These are phyloP conservation scores for Adineta ricciae DNA, from an alignment of 2,888 invertebrate genomes.

Conservation along the genomic window DNA sequence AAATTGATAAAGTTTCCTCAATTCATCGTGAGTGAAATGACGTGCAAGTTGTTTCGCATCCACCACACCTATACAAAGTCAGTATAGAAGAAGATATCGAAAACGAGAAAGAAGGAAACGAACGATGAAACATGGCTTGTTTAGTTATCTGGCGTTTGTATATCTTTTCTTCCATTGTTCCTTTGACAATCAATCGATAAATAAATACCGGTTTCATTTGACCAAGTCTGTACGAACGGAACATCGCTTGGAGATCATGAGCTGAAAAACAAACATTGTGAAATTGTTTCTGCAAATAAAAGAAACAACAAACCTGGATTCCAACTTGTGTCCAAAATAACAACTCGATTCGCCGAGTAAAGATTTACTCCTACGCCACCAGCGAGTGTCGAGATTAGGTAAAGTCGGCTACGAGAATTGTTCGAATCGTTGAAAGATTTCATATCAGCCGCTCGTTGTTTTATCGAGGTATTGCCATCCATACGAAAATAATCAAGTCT, in stretches of 20 bases:
- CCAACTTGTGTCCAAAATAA: slow-evolving; percentile 98
- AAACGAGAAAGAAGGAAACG: too few species aligned
- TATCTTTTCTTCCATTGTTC: slow-evolving; percentile 95
- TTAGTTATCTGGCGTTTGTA: slow-evolving; percentile 93
- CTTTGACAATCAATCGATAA: slow-evolving; percentile 81
- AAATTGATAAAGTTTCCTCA: slow-evolving; percentile 79
- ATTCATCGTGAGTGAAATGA: slow-evolving; percentile 86
- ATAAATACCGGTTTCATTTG: slow-evolving; percentile 92
- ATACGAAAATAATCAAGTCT: slow-evolving; percentile 53
- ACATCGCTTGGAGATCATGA: slow-evolving; percentile 93
- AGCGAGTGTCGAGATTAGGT: slow-evolving; percentile 87
- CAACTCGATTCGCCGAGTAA: slow-evolving; percentile 87
- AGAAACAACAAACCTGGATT: slow-evolving; percentile 62
- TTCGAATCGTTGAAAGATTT: slow-evolving; percentile 65
- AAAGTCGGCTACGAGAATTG: slow-evolving; percentile 58
- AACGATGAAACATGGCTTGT: slow-evolving; percentile 75
- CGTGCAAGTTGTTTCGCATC: slow-evolving; percentile 95
- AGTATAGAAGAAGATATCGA: not conserved
- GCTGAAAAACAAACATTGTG: not conserved
- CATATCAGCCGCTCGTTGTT: slow-evolving; percentile 71
- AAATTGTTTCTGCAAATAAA: too few species aligned
- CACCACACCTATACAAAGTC: slow-evolving; percentile 57
- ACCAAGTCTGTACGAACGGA: slow-evolving; percentile 90
- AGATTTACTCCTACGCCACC: slow-evolving; percentile 86
- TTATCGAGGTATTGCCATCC: slow-evolving; percentile 81